Evolutionary conservation across 2,888 invertebrate genomes (phyloP).

Genomic region (Acanthoscelides obtectus): DNA sequence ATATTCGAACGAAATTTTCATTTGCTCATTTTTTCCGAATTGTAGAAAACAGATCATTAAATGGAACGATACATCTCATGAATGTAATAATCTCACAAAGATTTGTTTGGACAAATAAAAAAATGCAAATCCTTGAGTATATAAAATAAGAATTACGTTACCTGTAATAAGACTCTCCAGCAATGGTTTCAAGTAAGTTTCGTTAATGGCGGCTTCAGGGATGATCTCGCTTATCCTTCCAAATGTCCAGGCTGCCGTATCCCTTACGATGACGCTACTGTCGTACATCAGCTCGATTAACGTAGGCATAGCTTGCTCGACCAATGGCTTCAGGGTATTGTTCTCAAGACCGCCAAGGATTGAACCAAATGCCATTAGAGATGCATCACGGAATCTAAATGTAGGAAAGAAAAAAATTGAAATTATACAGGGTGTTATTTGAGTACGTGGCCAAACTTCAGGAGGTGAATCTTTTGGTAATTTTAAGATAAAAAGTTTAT

Average conservation of each 20-base stretch:
- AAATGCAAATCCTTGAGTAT: no score
- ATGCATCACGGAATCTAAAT: conserved; percentile 67
- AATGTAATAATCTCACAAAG: no score
- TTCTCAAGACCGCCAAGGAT: conserved; percentile 79
- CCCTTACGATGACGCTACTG: conserved; percentile 86
- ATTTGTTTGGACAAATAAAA: no score
- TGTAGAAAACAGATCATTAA: no score
- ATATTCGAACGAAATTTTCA: no score
- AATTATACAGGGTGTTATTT: no score
- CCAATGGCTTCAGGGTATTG: conserved; percentile 82
- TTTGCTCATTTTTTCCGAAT: no score
- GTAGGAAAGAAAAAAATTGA: neutral
- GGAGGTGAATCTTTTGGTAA: no score
- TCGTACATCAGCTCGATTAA: conserved; percentile 95
- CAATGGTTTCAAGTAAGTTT: conserved; percentile 74
- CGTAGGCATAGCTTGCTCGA: conserved; percentile 95
- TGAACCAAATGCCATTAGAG: conserved; percentile 97
- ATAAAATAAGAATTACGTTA: neutral
- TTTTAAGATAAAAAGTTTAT: no score
- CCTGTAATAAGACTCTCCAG: conserved; percentile 75
- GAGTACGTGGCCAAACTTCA: no score
- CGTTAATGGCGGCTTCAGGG: conserved; percentile 90
- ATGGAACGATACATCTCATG: no score
- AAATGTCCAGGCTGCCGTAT: conserved; percentile 94
- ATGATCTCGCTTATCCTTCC: conserved; percentile 97